Percentiles rank a stretch among this genome's conserved stretches.
Conservation (phyloP, 2,888 invertebrate genomes). For the Artemia sinica region DNA sequence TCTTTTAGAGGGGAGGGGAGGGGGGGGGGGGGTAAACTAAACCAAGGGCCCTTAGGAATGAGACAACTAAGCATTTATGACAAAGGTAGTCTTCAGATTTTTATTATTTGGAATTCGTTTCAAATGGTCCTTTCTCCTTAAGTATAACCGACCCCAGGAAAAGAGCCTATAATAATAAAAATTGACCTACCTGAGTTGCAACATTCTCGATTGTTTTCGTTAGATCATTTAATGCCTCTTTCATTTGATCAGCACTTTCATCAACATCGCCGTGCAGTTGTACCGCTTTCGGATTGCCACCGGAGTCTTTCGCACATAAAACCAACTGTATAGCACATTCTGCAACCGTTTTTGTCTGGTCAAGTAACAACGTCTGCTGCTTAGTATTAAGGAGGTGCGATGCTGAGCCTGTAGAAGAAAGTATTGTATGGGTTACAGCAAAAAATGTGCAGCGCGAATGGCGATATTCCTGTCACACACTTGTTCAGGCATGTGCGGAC, state of each 20-base stretch:
- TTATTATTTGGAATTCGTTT: too few relatives aligned
- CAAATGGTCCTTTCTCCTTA: too few relatives aligned
- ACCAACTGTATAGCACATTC: conserved; percentile 78
- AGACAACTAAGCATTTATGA: too few relatives aligned
- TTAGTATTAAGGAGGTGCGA: conserved; percentile 72
- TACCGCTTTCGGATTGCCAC: conserved; percentile 78
- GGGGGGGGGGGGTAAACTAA: too few relatives aligned
- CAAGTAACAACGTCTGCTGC: conserved; percentile 67
- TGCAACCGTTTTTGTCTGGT: conserved; percentile 81
- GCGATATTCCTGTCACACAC: too few relatives aligned
- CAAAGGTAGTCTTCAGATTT: too few relatives aligned
- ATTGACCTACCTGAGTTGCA: conserved; percentile 39
- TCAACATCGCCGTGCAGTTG: conserved; percentile 66
- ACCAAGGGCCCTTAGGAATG: too few relatives aligned
- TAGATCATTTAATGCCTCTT: conserved; percentile 64
- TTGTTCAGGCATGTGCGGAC: too few relatives aligned
- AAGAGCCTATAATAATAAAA: neutral
- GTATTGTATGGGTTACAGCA: too few relatives aligned
- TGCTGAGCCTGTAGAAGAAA: conserved; percentile 34
- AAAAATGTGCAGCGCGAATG: too few relatives aligned
- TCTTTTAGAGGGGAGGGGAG: too few relatives aligned
- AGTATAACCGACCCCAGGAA: too few relatives aligned
- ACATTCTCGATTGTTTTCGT: conserved; percentile 58
- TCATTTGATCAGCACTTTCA: conserved; percentile 54
- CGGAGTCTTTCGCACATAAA: conserved; percentile 66